Percentiles rank a stretch among this genome's conserved stretches.
phyloP scores from a whole-genome alignment of 2,113 vertebrate genomes.

The Odontesthes bonariensis region DNA sequence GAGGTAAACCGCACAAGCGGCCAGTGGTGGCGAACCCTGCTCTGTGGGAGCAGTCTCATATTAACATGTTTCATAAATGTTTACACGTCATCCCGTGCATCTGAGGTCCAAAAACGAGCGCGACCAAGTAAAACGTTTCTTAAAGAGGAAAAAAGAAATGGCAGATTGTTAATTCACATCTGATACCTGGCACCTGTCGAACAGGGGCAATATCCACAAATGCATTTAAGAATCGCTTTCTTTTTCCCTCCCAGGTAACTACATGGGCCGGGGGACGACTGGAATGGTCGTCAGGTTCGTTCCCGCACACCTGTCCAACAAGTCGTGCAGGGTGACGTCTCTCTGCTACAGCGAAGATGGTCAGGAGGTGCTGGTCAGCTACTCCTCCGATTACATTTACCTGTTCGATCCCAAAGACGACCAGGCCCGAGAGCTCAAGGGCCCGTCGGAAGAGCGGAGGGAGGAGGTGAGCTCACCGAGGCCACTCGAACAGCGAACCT shows the following conservation, averaged over 20 bases:
- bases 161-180: background rate
- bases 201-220: background rate
- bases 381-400: conserved; percentile 98
- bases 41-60: conserved; percentile 10
- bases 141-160: background rate
- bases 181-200: background rate
- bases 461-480: conserved; percentile 89
- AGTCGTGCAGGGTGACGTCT: conserved; percentile 97
- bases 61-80: conserved; percentile 4
- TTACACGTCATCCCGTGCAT: background rate
- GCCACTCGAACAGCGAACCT: too few relatives aligned
- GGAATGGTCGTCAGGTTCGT: conserved; percentile 98
- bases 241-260: conserved; percentile 86
- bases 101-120: too few relatives aligned
- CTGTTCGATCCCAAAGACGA: conserved; percentile 97
- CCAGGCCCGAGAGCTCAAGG: conserved; percentile 94
- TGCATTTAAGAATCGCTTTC: background rate
- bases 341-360: conserved; percentile 97
- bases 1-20: too few relatives aligned
- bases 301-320: conserved; percentile 93
- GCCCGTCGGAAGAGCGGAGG: conserved; percentile 91
- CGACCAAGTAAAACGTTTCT: too few relatives aligned
- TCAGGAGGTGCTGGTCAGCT: conserved; percentile 97
- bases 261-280: conserved; percentile 92
- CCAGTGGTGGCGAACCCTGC: too few relatives aligned